Conservation (phyloP, 2,888 invertebrate genomes). For the Drosophila borealis region DNA sequence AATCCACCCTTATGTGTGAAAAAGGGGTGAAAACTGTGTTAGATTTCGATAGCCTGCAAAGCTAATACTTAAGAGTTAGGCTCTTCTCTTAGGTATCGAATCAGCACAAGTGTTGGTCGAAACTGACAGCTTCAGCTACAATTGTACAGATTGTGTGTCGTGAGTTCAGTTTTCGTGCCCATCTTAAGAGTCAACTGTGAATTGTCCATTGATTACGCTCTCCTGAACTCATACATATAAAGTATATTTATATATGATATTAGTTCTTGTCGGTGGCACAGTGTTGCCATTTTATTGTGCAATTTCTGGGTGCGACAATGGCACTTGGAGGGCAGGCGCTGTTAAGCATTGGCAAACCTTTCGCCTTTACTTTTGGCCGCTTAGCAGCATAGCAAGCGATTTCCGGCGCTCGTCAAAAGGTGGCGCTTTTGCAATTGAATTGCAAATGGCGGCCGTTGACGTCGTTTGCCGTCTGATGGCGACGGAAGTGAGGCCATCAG, state of each 20-base stretch:
- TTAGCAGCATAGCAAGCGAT: conserved; percentile 78
- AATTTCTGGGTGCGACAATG: conserved; percentile 45
- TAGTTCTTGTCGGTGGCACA: conserved; percentile 50
- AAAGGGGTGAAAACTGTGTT: too few species aligned
- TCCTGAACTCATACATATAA: conserved; percentile 11
- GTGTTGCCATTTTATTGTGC: conserved; percentile 72
- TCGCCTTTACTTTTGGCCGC: conserved; percentile 43
- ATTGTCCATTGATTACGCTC: neutral
- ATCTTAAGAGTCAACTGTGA: conserved; percentile 14
- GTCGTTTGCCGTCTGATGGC: conserved; percentile 58
- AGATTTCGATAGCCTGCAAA: too few species aligned
- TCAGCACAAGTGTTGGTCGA: too few species aligned
- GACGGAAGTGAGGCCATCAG: conserved; percentile 78
- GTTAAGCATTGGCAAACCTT: conserved; percentile 62
- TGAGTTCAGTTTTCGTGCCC: neutral
- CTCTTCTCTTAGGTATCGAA: too few species aligned
- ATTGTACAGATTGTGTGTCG: neutral
- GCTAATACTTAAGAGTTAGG: neutral
- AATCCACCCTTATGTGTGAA: too few species aligned
- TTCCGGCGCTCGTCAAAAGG: conserved; percentile 77
- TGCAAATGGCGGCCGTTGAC: conserved; percentile 77
- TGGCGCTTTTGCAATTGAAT: conserved; percentile 79
- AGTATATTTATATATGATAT: conserved; percentile 54
- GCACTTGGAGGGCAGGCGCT: neutral
- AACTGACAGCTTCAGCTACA: conserved; percentile 3